Evolutionary conservation across 2,888 invertebrate genomes (phyloP), one percentile per base, ranked within the genome.

Genomic region (Dioctria linearis): DNA sequence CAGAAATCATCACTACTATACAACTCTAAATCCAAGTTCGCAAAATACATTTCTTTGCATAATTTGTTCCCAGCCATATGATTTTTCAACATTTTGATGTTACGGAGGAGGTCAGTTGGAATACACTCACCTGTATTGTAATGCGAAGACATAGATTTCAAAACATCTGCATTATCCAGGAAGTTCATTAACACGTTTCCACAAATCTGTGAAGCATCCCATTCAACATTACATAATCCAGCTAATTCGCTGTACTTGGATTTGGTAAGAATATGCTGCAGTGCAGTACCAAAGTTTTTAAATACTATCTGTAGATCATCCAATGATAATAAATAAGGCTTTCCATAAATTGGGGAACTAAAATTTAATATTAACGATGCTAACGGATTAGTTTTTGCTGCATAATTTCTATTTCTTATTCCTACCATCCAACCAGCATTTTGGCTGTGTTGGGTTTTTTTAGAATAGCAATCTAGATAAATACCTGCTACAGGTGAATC

Each of bases 191-290:
- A 92, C 79, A 98, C 95, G 84, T 95, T 91, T 0, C 95, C 94
- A 82, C 95, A 94, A 0, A 97, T 92, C 86, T 95, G 94, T 0
- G 95, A 94, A 0, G 96, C 95, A 88, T 99, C 99, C 96, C 97
- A 97, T 90, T 98, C 98, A 0, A 98, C 92, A 87, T 95, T 96
- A 0, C 94, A 94, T 39, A 95, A 89, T 0, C 98, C 98, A 3
- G 96, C 93, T 0, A 97, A 92, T 87, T 97, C 96, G 0, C 94
- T 92, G 88, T 95, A 96, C 13, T 94, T 93, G 0, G 94, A 93
- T 85, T 92, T 93, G 0, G 96, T 95, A 49, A 98, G 90, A 83
- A 98, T 88, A 89, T 97, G 95, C 84, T 98, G 96, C 65, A 99
- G 90, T 0, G 94, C 92, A 84, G 95, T 94, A 0, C 98, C 99